phyloP scores from a whole-genome alignment of 2,113 vertebrate species.

The Phyllostomus discolor region DNA sequence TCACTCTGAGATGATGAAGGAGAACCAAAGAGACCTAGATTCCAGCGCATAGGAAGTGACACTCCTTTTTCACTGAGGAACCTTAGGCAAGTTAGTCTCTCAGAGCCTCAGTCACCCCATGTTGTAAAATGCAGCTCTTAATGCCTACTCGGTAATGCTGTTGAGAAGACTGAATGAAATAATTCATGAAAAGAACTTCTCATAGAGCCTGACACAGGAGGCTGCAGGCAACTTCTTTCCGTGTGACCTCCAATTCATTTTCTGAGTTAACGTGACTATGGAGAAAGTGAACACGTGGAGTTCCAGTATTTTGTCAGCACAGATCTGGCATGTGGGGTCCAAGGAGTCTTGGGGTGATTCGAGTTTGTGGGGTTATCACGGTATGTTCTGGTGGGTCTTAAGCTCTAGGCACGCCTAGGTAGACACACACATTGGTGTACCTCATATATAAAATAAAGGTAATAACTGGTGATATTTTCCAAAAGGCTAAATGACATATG shows the following conservation, averaged over 20 bases:
- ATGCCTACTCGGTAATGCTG: background rate
- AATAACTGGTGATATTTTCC: background rate
- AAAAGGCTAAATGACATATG: background rate
- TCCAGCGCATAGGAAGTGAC: background rate
- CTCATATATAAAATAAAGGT: background rate
- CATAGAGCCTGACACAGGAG: background rate
- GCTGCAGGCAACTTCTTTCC: background rate
- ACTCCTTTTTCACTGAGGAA: background rate
- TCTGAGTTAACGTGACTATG: background rate
- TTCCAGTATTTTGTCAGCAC: background rate
- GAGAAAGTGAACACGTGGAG: background rate
- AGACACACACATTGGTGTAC: background rate
- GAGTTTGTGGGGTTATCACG: background rate
- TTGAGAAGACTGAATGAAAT: background rate
- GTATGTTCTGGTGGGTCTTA: background rate
- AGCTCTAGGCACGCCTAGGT: background rate
- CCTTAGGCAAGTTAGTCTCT: background rate
- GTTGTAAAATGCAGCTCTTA: background rate
- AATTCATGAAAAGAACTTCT: background rate
- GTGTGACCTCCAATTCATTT: background rate
- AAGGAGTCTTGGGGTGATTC: background rate
- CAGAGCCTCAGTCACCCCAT: background rate
- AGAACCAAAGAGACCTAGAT: background rate
- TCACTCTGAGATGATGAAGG: background rate
- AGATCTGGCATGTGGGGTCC: background rate